phyloP scores from a whole-genome alignment of 2,113 vertebrate genomes.

The Pardalotus punctatus region DNA sequence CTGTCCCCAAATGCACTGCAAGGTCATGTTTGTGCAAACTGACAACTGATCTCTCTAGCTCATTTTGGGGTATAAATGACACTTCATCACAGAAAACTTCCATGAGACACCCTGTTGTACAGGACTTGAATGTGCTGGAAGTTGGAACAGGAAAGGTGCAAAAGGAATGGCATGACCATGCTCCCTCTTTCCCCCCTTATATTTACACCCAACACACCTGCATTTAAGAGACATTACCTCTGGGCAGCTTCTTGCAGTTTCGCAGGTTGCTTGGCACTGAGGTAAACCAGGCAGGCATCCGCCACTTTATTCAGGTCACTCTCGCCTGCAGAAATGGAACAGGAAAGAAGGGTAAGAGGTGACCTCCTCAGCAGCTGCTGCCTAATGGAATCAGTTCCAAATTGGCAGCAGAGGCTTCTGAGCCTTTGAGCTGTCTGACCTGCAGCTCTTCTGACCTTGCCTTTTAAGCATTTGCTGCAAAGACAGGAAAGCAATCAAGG shows the following conservation, averaged over 20 bases:
- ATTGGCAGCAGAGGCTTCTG: conserved; percentile 23
- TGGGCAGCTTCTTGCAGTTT: conserved; percentile 88
- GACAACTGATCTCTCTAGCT: not conserved
- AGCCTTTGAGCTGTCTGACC: conserved; percentile 31
- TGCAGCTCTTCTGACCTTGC: conserved; percentile 6
- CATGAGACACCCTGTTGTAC: not conserved
- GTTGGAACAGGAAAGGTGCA: not conserved
- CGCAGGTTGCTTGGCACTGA: conserved; percentile 88
- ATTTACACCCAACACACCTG: not conserved
- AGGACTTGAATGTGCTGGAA: rapidly evolving
- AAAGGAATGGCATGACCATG: not conserved
- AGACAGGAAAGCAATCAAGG: conserved; percentile 34
- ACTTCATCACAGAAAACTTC: not conserved
- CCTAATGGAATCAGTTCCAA: not conserved
- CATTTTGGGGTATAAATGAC: not conserved
- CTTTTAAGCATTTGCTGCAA: conserved; percentile 10
- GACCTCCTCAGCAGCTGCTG: not conserved
- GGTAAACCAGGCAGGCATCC: conserved; percentile 87
- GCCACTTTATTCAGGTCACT: conserved; percentile 85
- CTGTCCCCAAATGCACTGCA: not conserved
- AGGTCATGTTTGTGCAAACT: not conserved
- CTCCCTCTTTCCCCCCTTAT: not conserved
- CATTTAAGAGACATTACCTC: conserved; percentile 73
- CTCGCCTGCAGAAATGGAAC: conserved; percentile 77
- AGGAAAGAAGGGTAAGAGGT: conserved; percentile 50